phyloP scores from a whole-genome alignment of 2,113 vertebrate species.

The Geothlypis trichas region DNA sequence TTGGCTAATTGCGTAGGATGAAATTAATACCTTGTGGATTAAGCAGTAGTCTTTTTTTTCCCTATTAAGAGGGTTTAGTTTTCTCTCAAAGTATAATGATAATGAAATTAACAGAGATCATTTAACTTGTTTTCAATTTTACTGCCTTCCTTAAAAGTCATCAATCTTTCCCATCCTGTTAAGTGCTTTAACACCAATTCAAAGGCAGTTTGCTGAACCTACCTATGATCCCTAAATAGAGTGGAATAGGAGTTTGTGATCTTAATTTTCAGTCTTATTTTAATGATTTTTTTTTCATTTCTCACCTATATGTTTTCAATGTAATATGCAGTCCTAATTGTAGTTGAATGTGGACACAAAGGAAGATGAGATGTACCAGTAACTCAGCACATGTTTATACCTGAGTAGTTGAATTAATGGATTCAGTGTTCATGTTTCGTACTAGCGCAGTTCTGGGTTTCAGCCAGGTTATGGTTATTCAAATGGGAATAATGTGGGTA shows the following conservation, averaged over 20 bases:
- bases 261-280: not conserved
- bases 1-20: not conserved
- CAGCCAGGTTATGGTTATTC: not conserved
- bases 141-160: not conserved
- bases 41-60: not conserved
- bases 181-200: not conserved
- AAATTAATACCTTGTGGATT: not conserved
- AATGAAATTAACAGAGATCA: constrained; percentile 8
- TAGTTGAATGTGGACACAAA: not conserved
- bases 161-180: not conserved
- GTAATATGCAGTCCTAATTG: not conserved
- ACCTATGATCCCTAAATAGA: not conserved
- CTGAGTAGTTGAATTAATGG: not conserved
- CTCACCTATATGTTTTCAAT: not conserved
- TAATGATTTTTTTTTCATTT: not conserved
- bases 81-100: not conserved
- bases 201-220: not conserved
- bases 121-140: constrained; percentile 6
- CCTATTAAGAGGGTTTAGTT: not conserved
- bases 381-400: not conserved
- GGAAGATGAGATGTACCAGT: not conserved
- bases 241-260: not conserved
- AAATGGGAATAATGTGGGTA: not conserved
- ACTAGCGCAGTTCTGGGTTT: not conserved
- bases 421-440: not conserved